A percentile compares a stretch with the other conserved stretches of the same genome.
Evolutionary conservation across 2,888 invertebrate genomes (phyloP).

Genomic region (Calephelis perditalis): DNA sequence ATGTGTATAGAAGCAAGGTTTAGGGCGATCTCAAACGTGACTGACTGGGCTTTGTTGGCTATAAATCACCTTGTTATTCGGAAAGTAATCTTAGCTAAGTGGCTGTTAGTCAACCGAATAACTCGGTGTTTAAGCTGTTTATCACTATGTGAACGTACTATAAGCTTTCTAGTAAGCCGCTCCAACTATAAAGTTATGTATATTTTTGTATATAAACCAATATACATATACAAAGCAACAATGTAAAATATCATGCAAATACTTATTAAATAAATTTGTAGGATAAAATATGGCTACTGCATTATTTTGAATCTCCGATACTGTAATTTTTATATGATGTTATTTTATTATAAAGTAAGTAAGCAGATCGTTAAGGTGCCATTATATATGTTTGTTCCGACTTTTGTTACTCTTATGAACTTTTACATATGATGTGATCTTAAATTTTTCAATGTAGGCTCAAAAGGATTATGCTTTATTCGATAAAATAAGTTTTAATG

Average conservation of each 20-base stretch:
- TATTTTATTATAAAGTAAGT: constrained; percentile 67
- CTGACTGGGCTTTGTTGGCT: neutral
- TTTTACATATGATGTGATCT: constrained; percentile 5
- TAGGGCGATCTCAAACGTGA: constrained; percentile 5
- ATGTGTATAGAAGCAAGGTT: neutral
- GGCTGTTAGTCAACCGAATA: neutral
- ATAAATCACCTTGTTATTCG: no score
- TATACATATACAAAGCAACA: constrained; percentile 54
- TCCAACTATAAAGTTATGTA: constrained; percentile 63
- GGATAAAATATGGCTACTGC: constrained; percentile 44
- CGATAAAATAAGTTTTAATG: constrained; percentile 2
- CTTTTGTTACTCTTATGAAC: constrained; percentile 42
- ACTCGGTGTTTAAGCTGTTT: constrained; percentile 6
- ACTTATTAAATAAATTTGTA: constrained; percentile 47
- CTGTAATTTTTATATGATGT: constrained; percentile 67
- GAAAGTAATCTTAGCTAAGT: neutral
- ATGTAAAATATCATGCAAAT: constrained; percentile 64
- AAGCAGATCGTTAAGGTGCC: constrained; percentile 72
- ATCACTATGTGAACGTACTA: constrained; percentile 13
- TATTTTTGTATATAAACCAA: constrained; percentile 73
- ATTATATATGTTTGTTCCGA: constrained; percentile 70
- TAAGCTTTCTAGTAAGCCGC: constrained; percentile 35
- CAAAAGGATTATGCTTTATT: constrained; percentile 9
- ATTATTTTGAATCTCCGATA: constrained; percentile 71
- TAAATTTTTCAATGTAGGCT: constrained; percentile 9